phyloP scores from a whole-genome alignment of 2,113 vertebrate species.

The Microcebus lehilahytsara region DNA sequence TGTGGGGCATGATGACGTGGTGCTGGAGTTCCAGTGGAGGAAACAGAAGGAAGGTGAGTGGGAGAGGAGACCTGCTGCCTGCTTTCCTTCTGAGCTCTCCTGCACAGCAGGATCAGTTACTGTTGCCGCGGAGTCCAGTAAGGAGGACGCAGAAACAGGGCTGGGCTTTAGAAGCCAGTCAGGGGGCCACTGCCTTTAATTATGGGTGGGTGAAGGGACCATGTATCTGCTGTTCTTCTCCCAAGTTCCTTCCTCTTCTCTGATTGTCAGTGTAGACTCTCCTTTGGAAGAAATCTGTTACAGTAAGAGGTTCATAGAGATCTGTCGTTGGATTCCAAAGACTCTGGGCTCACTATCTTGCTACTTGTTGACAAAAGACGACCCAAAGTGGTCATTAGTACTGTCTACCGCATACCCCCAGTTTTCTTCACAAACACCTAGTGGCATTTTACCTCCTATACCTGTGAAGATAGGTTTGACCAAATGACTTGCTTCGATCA shows the following conservation, averaged over 20 bases:
- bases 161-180: neutral
- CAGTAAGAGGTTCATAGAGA: neutral
- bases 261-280: neutral
- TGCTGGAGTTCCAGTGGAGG: conserved; percentile 98
- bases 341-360: neutral
- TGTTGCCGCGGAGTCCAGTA: neutral
- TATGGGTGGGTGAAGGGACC: rapidly evolving
- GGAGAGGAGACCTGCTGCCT: neutral
- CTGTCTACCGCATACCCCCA: neutral
- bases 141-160: neutral
- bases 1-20: conserved; percentile 97
- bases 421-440: neutral
- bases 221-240: neutral
- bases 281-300: neutral
- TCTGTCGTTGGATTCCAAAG: neutral
- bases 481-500: neutral
- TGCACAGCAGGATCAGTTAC: neutral
- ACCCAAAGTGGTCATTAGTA: neutral
- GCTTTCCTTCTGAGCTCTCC: neutral
- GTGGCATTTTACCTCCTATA: neutral
- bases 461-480: neutral
- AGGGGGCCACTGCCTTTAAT: neutral
- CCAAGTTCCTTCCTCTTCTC: neutral
- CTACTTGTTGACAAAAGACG: neutral
- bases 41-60: conserved; percentile 95